Evolutionary conservation across 92 coral and sea anemone species (phyloP).

Genomic region (Siderastrea radians): DNA sequence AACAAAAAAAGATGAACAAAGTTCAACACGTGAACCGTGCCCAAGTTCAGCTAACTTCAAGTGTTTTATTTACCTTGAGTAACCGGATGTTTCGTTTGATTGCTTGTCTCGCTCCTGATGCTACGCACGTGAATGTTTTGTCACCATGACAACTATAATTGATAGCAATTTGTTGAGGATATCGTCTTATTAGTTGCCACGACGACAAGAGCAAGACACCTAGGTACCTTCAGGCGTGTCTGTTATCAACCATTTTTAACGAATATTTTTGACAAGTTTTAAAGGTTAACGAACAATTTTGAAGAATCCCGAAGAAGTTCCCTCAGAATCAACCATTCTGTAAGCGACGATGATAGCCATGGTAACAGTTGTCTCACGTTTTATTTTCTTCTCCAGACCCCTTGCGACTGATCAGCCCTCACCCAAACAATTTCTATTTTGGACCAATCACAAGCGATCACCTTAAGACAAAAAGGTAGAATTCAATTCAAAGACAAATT

Average conservation of each 20-base stretch:
- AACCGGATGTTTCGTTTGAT: background rate
- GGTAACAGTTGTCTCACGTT: too few relatives aligned
- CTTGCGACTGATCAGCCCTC: too few relatives aligned
- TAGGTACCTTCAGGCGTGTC: background rate
- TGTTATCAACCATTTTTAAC: background rate
- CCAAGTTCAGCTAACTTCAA: background rate
- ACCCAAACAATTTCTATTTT: too few relatives aligned
- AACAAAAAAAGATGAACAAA: background rate
- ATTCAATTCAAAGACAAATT: background rate
- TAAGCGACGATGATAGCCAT: too few relatives aligned
- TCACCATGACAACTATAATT: background rate
- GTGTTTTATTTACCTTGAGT: background rate
- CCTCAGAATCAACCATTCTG: too few relatives aligned
- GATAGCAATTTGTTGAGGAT: background rate
- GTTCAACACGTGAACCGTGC: background rate
- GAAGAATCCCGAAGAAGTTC: too few relatives aligned
- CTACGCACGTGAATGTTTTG: background rate
- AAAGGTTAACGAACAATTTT: background rate
- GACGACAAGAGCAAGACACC: background rate
- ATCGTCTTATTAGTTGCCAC: background rate
- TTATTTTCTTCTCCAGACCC: too few relatives aligned
- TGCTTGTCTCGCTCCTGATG: background rate
- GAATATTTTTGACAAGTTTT: background rate
- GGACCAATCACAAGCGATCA: too few relatives aligned
- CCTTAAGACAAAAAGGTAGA: too few relatives aligned